These are phyloP conservation scores for Chrysotoxum bicinctum DNA, from an alignment of 2,888 invertebrate genomes.

Conservation along the genomic window DNA sequence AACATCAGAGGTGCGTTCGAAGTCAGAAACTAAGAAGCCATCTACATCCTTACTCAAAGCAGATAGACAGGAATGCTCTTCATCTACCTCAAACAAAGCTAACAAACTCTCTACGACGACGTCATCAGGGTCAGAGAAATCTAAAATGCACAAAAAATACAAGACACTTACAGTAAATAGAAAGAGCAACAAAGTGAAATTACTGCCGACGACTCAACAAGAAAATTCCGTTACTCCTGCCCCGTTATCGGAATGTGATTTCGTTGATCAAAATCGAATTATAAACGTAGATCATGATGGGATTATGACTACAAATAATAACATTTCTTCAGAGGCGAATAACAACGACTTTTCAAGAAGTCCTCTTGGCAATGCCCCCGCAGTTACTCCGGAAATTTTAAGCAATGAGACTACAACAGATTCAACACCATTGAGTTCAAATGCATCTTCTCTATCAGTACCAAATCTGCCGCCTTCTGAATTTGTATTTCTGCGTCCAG, in stretches of 20 bases:
- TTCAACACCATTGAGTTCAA: conserved; percentile 32
- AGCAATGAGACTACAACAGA: conserved; percentile 29
- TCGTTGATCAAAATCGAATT: conserved; percentile 62
- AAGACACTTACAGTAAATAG: conserved; percentile 22
- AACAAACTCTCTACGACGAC: conserved; percentile 23
- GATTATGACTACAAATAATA: conserved; percentile 44
- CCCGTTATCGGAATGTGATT: conserved; percentile 25
- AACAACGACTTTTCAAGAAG: conserved; percentile 51
- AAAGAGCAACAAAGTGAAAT: conserved; percentile 43
- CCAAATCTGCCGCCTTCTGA: conserved; percentile 75
- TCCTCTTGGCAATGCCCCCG: neutral
- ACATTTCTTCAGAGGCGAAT: conserved; percentile 47
- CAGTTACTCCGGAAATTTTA: conserved; percentile 18
- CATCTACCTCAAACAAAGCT: conserved; percentile 57
- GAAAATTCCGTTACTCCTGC: conserved; percentile 33
- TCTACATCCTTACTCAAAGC: conserved; percentile 32
- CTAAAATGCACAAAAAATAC: conserved; percentile 45
- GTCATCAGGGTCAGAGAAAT: conserved; percentile 22
- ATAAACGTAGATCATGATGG: conserved; percentile 12
- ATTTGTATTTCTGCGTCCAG: conserved; percentile 78
- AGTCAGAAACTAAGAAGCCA: conserved; percentile 82
- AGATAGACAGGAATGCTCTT: conserved; percentile 28
- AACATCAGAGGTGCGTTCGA: conserved; percentile 79
- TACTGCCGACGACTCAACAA: neutral
- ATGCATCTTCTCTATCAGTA: conserved; percentile 39